Base-by-base conservation (phyloP, 2,888 invertebrate genomes). In the Lepidochrysops patricia region DNA sequence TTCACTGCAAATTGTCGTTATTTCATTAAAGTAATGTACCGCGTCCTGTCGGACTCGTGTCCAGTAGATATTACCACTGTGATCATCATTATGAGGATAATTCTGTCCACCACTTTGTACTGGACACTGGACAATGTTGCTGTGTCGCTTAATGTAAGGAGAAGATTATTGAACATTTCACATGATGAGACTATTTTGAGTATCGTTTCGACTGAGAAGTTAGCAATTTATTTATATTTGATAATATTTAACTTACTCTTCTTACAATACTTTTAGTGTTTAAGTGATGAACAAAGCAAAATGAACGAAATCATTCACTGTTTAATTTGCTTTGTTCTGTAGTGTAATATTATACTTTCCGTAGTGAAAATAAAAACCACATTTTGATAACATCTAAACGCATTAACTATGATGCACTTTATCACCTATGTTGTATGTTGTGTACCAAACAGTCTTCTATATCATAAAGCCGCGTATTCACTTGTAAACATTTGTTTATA, bases 21-120 rank as follows among this genome's bases (percentile, higher is more conserved):
- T 79, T 80, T 80, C 78, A 84, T 82, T 84, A 78, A 72, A 75
- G 69, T 84, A 83, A 84, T 84, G 80, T 67, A 68, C 74, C 72
- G 74, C 75, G 76, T 84, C 83, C 83, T 82, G 76, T 68, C 69
- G 61, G 66, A 68, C 76, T 70, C 73, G 74, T 76, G 81, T 78
- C 73, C 70, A 68, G 72, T 78, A 73, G 73, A 72, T 76, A 26
- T 29, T 54, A 19, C 29, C 29, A 19, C 29, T 76, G 77, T 74
- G 70, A 64, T 68, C 27, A 15, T 27, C 27, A 26, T 26, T 26
- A 52, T 43, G 43, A 43, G 19, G 43, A 43, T 37, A 19, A 37
- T 37, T 43, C 19, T 43, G 19, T 19, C 19, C 43, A 43, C 23
- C 9, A 43, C 19, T 43, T 43, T 43, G 12, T 43, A 43, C 9